Conservation (phyloP, 2,797 vertebrate species). For the Yasuhikotakia modesta region DNA sequence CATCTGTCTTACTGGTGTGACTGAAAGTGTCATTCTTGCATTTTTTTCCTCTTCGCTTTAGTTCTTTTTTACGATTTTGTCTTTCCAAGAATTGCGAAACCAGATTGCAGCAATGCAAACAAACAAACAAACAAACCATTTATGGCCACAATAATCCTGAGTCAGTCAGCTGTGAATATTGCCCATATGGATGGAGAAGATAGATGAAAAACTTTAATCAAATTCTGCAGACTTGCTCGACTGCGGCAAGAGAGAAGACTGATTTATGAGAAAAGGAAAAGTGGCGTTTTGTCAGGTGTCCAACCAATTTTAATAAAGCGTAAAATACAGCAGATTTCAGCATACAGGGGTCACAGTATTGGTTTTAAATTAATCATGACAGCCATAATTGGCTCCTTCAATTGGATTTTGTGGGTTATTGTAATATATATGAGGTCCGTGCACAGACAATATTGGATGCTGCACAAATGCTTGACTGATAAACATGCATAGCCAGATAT, state of each 20-base stretch:
- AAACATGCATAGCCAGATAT: constrained; percentile 5
- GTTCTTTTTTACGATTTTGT: neutral
- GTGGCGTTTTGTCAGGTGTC: constrained; percentile 38
- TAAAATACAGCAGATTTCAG: constrained; percentile 39
- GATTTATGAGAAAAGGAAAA: constrained; percentile 28
- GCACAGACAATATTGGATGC: constrained; percentile 14
- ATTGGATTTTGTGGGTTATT: constrained; percentile 21
- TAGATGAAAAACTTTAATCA: constrained; percentile 33
- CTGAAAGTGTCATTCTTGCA: neutral
- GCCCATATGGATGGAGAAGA: constrained; percentile 35
- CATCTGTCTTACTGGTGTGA: constrained; percentile 11
- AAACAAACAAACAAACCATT: neutral
- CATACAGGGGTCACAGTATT: constrained; percentile 16
- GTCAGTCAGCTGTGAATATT: constrained; percentile 32
- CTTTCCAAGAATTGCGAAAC: neutral
- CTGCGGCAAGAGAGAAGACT: constrained; percentile 21
- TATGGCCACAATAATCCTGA: constrained; percentile 39
- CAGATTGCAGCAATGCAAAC: neutral
- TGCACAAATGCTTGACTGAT: constrained; percentile 30
- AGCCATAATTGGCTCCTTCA: constrained; percentile 33
- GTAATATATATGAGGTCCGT: constrained; percentile 19
- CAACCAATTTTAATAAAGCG: constrained; percentile 31
- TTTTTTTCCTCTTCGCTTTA: neutral
- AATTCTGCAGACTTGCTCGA: constrained; percentile 32
- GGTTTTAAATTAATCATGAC: constrained; percentile 45